phyloP scores from a whole-genome alignment of 1,140 invertebrate species.

The Lepidurus apus region DNA sequence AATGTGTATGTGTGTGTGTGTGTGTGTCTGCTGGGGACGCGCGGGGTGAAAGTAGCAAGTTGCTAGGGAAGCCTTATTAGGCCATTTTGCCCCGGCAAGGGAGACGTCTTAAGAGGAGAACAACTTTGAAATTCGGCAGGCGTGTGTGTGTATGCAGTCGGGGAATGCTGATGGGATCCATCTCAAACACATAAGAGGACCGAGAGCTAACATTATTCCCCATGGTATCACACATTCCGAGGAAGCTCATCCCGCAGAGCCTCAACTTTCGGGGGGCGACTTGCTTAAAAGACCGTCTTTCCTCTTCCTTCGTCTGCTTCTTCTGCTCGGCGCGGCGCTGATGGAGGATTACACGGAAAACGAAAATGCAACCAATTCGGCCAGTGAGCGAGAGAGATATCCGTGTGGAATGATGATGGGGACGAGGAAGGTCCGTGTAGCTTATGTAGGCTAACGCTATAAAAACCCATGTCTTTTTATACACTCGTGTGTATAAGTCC shows the following conservation, averaged over 20 bases:
- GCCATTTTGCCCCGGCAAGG: not conserved
- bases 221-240: constrained; percentile 12
- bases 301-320: not conserved
- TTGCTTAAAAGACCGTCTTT: too few relatives aligned
- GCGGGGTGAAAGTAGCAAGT: not conserved
- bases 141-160: not conserved
- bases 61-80: not conserved
- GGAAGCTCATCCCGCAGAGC: not conserved
- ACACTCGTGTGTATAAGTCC: not conserved
- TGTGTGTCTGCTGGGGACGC: not conserved
- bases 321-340: not conserved
- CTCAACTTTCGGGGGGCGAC: not conserved
- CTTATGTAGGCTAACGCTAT: constrained; percentile 15
- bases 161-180: constrained; percentile 14
- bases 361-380: not conserved
- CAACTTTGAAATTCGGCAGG: not conserved
- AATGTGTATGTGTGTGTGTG: not conserved
- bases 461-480: constrained; percentile 10
- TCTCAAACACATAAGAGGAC: constrained; percentile 21
- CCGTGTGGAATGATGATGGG: not conserved
- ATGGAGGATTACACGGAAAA: constrained; percentile 9
- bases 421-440: not conserved
- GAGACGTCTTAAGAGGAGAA: not conserved
- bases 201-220: constrained; percentile 9
- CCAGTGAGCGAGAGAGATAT: not conserved